Evolutionary conservation across 2,113 vertebrate genomes (phyloP), one percentile per base, ranked within the genome.

Genomic region (Sminthopsis crassicaudata): DNA sequence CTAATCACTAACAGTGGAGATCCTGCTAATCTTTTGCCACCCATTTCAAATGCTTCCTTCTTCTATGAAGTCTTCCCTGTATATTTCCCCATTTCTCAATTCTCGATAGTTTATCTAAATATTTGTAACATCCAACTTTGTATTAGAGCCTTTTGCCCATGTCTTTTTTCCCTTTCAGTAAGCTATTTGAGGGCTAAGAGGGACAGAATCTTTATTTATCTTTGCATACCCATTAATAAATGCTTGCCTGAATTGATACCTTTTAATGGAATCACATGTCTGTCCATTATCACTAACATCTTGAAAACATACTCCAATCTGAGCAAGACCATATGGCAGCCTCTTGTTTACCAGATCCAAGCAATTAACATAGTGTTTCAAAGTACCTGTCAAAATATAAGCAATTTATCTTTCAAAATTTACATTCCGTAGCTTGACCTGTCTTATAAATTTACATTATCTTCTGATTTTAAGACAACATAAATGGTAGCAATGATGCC

Each of bases 311-410:
- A 98, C 97, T 89, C 99, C 99, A 50, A 98, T 97, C 91, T 99
- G 99, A 95, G 99, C 99, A 22, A 99, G 98, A 93, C 99, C 99
- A 88, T 99, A 99, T 0, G 99, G 99, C 3, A 99, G 96, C 95
- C 98, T 99, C 97, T 95, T 99, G 98, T 99, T 99, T 93, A 99
- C 98, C 98, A 99, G 91, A 93, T 99, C 99, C 96, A 99, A 93
- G 25, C 98, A 99, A 53, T 98, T 98, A n/a, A 98, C 92, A 30
- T 99, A 99, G 0, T 99, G 99, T 0, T 98, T 96, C 96, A 99
- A 96, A 26, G 99, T 99, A 96, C 99, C 99, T 99, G 97, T 53
- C 90, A 91, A 89, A 93, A 98, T 23, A 96, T 50, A 97, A 96
- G 94, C 1, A 9, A 0, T 8, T 88, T 0, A 6, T 24, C 93